phyloP scores from a whole-genome alignment of 2,797 vertebrate species.

The Mormyrops boulengeri region DNA sequence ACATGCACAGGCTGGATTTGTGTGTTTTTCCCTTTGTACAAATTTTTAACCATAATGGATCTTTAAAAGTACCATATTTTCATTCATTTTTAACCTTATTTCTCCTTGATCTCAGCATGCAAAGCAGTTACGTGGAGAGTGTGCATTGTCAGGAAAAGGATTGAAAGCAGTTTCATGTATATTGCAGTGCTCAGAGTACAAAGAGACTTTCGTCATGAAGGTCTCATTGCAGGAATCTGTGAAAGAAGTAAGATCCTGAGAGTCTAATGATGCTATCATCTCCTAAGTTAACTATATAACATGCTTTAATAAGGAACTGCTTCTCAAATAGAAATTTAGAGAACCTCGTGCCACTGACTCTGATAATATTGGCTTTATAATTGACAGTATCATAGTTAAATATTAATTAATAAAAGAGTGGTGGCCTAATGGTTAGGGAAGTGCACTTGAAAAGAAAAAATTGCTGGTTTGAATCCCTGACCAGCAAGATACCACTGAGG shows the following conservation, averaged over 20 bases:
- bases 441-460: not conserved
- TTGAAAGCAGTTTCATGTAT: constrained; percentile 24
- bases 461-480: not conserved
- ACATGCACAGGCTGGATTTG: not conserved
- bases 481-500: not conserved
- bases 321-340: not conserved
- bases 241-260: constrained; percentile 16
- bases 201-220: constrained; percentile 33
- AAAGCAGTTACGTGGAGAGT: not conserved
- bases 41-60: not conserved
- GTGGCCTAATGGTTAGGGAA: not conserved
- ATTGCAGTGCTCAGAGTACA: constrained; percentile 31
- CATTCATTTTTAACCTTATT: not conserved
- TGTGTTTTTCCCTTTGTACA: not conserved
- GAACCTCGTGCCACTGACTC: not conserved
- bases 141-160: not conserved
- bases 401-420: not conserved
- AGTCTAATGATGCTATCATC: not conserved
- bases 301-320: not conserved
- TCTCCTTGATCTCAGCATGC: not conserved
- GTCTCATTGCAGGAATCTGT: constrained; percentile 27
- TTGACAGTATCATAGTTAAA: not conserved
- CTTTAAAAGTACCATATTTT: not conserved
- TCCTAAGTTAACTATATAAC: not conserved
- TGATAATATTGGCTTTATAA: not conserved